phyloP scores from a whole-genome alignment of 1,140 invertebrate genomes.

The Sycophila sp. region DNA sequence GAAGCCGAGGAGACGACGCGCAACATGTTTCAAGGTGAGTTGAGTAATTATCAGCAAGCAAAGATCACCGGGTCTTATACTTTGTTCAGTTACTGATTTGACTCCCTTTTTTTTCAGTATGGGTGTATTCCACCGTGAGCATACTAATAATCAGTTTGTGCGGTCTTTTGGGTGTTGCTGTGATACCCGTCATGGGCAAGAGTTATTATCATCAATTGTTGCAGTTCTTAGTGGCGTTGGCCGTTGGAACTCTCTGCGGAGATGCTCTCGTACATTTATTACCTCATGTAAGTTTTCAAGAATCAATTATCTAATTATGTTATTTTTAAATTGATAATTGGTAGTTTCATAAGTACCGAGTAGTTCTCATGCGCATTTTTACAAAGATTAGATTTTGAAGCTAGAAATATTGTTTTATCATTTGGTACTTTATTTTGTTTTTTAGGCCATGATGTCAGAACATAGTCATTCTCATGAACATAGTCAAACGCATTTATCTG shows the following conservation, averaged over 20 bases:
- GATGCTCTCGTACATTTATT: conserved; percentile 93
- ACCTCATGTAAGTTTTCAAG: conserved; percentile 80
- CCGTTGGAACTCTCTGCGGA: conserved; percentile 89
- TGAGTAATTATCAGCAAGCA: background rate
- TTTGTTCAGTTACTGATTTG: conserved; percentile 3
- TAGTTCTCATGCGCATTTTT: too few relatives aligned
- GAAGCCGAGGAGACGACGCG: conserved; percentile 43
- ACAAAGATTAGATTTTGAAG: too few relatives aligned
- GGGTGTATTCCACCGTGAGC: conserved; percentile 83
- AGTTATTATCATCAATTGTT: conserved; percentile 89
- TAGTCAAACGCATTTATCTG: conserved; percentile 44
- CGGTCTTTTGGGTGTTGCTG: conserved; percentile 82
- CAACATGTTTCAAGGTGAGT: conserved; percentile 60
- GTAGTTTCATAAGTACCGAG: too few relatives aligned
- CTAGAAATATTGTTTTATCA: conserved; percentile 50
- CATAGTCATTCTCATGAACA: conserved; percentile 57
- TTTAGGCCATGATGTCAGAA: conserved; percentile 64
- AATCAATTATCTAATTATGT: background rate
- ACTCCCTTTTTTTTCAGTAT: conserved; percentile 72
- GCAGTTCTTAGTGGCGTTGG: conserved; percentile 91
- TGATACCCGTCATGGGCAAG: conserved; percentile 91
- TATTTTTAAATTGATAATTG: background rate
- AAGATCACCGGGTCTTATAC: background rate
- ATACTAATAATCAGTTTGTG: conserved; percentile 86
- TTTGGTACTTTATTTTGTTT: background rate